Percentiles rank a stretch among this genome's conserved stretches.
These are phyloP conservation scores for Lacerta agilis DNA, from an alignment of 2,797 vertebrate species.

Conservation along the genomic window DNA sequence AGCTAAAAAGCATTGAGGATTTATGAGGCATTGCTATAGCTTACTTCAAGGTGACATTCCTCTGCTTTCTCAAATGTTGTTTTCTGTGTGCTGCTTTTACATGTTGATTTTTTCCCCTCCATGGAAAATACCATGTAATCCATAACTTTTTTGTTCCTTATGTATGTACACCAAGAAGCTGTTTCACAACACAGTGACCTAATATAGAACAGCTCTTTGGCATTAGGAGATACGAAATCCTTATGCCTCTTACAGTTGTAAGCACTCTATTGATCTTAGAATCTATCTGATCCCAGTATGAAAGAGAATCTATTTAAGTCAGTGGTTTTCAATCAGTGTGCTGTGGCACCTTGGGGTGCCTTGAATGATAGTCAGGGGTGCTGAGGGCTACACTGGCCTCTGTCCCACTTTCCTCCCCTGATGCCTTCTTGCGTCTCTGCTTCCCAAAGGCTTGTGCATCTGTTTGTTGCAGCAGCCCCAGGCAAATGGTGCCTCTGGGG, in stretches of 20 bases:
- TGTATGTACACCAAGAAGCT: neutral
- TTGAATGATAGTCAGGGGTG: too few relatives aligned
- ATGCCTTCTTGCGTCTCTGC: too few relatives aligned
- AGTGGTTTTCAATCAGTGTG: neutral
- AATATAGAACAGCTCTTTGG: neutral
- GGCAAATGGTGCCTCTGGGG: too few relatives aligned
- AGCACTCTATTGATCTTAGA: neutral
- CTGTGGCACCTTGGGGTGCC: too few relatives aligned
- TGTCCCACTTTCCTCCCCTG: too few relatives aligned
- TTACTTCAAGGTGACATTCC: neutral
- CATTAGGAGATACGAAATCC: neutral
- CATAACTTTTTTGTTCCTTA: neutral
- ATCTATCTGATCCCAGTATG: too few relatives aligned
- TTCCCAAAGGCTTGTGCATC: too few relatives aligned
- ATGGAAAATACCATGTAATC: neutral
- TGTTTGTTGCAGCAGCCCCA: too few relatives aligned
- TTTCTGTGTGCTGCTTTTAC: neutral
- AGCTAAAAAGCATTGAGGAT: neutral
- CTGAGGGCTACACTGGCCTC: too few relatives aligned
- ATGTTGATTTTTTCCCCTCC: neutral
- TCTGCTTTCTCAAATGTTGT: accelerated
- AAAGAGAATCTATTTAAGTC: neutral
- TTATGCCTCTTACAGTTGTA: neutral
- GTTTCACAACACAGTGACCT: neutral
- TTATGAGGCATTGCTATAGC: neutral